These are phyloP conservation scores for Meloidogyne floridensis DNA, from an alignment of 1,140 invertebrate species.

Conservation along the genomic window DNA sequence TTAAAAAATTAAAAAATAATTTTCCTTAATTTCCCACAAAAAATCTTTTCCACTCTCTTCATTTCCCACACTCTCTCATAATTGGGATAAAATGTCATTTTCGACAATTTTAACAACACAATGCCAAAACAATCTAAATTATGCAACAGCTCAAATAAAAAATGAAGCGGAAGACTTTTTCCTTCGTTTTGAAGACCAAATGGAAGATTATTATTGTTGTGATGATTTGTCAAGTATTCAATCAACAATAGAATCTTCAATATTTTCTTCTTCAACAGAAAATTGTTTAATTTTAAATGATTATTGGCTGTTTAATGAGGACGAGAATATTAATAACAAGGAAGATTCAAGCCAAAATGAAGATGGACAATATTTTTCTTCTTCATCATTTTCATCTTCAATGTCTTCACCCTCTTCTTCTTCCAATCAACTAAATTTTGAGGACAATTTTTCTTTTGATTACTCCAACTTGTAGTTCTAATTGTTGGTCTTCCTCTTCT, in stretches of 20 bases:
- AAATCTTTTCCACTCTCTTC: neutral
- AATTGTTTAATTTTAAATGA: neutral
- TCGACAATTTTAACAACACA: neutral
- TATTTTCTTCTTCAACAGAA: neutral
- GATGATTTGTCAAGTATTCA: neutral
- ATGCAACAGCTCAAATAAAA: neutral
- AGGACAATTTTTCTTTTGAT: too few species aligned
- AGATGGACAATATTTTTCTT: too few species aligned
- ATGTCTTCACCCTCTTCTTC: too few species aligned
- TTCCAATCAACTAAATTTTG: too few species aligned
- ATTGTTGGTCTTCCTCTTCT: too few species aligned
- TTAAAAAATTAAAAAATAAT: neutral
- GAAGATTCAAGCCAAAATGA: too few species aligned
- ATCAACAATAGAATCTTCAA: neutral
- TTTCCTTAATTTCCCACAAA: neutral
- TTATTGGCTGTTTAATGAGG: neutral
- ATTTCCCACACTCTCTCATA: neutral
- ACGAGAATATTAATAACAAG: too few species aligned
- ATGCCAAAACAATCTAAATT: neutral
- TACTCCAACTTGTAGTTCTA: too few species aligned
- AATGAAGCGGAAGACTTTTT: neutral
- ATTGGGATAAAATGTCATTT: slow-evolving; percentile 2
- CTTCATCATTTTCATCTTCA: too few species aligned
- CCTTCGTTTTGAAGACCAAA: neutral
- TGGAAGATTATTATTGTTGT: neutral